Conservation (phyloP, 2,797 vertebrate species). For the Sorex maritimensis region DNA sequence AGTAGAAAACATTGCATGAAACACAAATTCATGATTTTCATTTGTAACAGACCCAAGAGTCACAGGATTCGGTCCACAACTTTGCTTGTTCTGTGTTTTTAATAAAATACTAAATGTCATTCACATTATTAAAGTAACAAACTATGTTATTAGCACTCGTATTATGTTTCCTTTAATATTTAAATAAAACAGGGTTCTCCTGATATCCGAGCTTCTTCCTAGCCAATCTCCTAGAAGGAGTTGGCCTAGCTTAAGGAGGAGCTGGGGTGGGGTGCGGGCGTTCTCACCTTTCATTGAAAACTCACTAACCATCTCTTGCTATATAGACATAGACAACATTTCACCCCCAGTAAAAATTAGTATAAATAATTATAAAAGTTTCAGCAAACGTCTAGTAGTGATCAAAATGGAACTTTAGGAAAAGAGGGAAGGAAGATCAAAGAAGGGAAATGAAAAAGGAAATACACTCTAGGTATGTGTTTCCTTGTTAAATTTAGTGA, state of each 20-base stretch:
- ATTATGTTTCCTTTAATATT: slow-evolving; percentile 23
- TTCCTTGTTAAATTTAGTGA: slow-evolving; percentile 63
- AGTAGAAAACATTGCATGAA: slow-evolving; percentile 30
- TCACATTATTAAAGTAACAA: not conserved
- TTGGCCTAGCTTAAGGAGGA: not conserved
- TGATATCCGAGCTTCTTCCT: slow-evolving; percentile 5
- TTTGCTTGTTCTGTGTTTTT: slow-evolving; percentile 38
- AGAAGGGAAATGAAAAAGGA: slow-evolving; percentile 72
- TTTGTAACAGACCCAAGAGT: not conserved
- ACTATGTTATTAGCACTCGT: not conserved
- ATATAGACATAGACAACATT: slow-evolving; percentile 68
- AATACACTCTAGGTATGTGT: slow-evolving; percentile 20
- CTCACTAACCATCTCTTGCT: slow-evolving; percentile 62
- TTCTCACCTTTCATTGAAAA: slow-evolving; percentile 65
- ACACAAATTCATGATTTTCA: slow-evolving; percentile 43
- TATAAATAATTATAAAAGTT: slow-evolving; percentile 31
- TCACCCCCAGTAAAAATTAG: not conserved
- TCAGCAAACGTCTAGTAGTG: slow-evolving; percentile 67
- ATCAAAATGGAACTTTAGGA: slow-evolving; percentile 74
- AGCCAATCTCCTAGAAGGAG: not conserved
- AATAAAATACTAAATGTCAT: slow-evolving; percentile 40
- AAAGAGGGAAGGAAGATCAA: slow-evolving; percentile 52
- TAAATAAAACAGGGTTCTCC: slow-evolving; percentile 46
- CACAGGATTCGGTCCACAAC: not conserved
- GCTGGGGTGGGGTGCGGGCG: not conserved